These are phyloP conservation scores for Phoenicopterus ruber DNA, from an alignment of 2,113 vertebrate genomes.

Conservation along the genomic window DNA sequence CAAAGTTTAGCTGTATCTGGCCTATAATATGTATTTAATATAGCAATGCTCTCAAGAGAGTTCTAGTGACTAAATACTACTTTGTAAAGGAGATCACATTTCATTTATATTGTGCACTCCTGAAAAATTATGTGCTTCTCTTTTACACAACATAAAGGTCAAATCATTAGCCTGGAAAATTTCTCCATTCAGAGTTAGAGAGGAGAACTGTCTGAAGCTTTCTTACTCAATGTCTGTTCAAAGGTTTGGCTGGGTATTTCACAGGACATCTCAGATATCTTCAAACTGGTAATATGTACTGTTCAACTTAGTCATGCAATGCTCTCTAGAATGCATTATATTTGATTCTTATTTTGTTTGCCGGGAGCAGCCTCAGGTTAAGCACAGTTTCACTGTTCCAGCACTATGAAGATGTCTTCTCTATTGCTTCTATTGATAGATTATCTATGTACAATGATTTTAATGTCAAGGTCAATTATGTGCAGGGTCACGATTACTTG, in stretches of 20 bases:
- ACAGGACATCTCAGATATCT: background rate
- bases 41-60: background rate
- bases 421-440: background rate
- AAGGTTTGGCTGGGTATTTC: background rate
- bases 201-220: background rate
- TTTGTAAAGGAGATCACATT: background rate
- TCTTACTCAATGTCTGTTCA: background rate
- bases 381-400: background rate
- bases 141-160: constrained; percentile 20
- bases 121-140: constrained; percentile 27
- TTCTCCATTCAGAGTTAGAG: background rate
- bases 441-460: background rate
- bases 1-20: background rate
- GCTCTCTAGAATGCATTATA: background rate
- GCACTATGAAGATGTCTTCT: background rate
- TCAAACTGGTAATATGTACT: background rate
- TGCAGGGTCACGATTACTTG: background rate
- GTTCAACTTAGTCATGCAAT: background rate
- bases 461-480: background rate
- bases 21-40: background rate
- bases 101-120: constrained; percentile 1
- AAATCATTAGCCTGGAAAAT: constrained; percentile 35
- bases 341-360: background rate
- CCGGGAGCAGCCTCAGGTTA: background rate
- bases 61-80: background rate